Percentiles rank a stretch among this genome's conserved stretches.
Evolutionary conservation across 2,797 vertebrate species (phyloP).

Genomic region (Siniperca undulata): DNA sequence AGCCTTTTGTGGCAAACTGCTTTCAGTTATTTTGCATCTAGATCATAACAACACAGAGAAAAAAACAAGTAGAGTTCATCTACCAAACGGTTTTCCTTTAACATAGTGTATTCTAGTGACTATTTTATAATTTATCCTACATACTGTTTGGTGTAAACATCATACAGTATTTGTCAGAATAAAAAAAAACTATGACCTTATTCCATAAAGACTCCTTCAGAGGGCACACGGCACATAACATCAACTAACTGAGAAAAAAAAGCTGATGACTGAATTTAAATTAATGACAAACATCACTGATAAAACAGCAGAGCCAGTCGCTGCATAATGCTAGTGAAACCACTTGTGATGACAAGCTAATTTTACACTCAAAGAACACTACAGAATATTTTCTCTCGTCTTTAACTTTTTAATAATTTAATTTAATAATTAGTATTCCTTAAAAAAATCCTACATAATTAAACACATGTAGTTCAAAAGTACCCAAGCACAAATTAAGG

Average conservation of each 20-base stretch:
- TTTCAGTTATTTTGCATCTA: slow-evolving; percentile 3
- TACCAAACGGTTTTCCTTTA: neutral
- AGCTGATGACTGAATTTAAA: slow-evolving; percentile 19
- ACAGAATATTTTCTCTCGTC: neutral
- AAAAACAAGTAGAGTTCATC: neutral
- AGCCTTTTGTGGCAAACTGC: neutral
- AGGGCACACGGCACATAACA: neutral
- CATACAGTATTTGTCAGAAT: neutral
- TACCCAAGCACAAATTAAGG: neutral
- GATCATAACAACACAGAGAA: neutral
- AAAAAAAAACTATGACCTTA: neutral
- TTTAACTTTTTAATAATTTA: neutral
- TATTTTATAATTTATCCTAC: neutral
- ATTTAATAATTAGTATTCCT: neutral
- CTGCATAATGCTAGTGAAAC: slow-evolving; percentile 38
- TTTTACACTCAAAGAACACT: slow-evolving; percentile 8
- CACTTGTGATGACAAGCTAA: neutral
- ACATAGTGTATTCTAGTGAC: neutral
- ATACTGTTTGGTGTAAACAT: neutral
- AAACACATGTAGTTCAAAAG: neutral
- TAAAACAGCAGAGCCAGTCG: slow-evolving; percentile 13
- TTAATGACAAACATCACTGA: slow-evolving; percentile 5
- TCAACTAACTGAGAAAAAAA: slow-evolving; percentile 8
- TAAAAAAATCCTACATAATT: neutral
- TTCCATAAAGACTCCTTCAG: neutral